phyloP scores from a whole-genome alignment of 2,113 vertebrate genomes.

The Melanerpes aurifrons region DNA sequence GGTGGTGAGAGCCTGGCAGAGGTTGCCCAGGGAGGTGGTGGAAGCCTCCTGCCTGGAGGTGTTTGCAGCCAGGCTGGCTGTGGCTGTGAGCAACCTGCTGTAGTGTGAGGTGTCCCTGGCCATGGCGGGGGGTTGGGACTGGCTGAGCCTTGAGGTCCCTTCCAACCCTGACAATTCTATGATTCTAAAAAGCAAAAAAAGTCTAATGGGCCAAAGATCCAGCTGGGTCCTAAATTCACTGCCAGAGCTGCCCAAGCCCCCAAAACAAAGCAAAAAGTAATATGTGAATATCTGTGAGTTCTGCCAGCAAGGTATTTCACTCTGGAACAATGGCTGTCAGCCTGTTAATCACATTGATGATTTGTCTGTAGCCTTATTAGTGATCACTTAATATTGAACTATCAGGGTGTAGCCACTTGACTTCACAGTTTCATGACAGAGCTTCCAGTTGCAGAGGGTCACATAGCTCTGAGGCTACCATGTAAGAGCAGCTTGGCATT shows the following conservation, averaged over 20 bases:
- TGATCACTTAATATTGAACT: slow-evolving; percentile 1
- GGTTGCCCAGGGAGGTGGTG: no score
- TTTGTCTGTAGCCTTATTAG: slow-evolving; percentile 19
- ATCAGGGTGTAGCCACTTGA: not conserved
- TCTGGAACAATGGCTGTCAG: not conserved
- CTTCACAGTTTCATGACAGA: not conserved
- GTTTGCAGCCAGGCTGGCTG: no score
- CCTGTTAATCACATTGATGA: not conserved
- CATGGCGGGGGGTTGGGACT: no score
- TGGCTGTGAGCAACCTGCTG: no score
- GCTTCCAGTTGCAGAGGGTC: not conserved
- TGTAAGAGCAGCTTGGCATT: not conserved
- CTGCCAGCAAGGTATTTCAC: not conserved
- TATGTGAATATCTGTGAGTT: not conserved
- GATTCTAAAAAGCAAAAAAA: not conserved
- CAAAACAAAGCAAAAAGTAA: not conserved
- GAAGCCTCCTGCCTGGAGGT: no score
- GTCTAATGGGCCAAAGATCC: not conserved
- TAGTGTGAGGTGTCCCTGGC: no score
- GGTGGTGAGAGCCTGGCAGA: no score
- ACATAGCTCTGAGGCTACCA: not conserved
- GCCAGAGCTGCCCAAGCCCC: not conserved
- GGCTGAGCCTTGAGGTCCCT: no score
- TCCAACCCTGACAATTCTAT: no score
- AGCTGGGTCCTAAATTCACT: not conserved